Conservation (phyloP, 1,140 invertebrate species). For the Probaryconus sp. region DNA sequence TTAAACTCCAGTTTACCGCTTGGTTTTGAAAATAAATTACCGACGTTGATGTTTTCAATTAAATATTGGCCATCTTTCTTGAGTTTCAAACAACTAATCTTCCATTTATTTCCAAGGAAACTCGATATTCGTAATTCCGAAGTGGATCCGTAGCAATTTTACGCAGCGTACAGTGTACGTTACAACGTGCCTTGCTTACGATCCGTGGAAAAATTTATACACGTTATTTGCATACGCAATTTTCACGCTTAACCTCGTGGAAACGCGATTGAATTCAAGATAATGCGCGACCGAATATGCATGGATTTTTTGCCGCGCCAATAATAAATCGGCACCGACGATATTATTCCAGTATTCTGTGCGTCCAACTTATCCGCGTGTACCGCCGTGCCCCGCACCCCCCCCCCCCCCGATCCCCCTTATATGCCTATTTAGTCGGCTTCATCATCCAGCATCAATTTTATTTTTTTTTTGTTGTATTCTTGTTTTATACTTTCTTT, state of each 20-base stretch:
- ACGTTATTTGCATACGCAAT: constrained; percentile 71
- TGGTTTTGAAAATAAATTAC: neutral
- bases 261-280: constrained; percentile 70
- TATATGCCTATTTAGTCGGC: constrained; percentile 41
- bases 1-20: neutral
- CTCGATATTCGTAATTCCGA: constrained; percentile 46
- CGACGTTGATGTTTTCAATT: constrained; percentile 27
- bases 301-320: constrained; percentile 62
- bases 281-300: constrained; percentile 68
- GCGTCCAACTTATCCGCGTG: constrained; percentile 40
- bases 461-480: neutral
- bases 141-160: constrained; percentile 55
- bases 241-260: constrained; percentile 71
- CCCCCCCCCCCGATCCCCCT: too few species aligned
- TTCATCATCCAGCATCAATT: constrained; percentile 39
- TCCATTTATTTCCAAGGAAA: constrained; percentile 42
- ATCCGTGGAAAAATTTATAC: constrained; percentile 65
- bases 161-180: constrained; percentile 48
- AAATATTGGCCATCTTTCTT: constrained; percentile 33
- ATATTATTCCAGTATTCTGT: constrained; percentile 56
- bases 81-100: constrained; percentile 41
- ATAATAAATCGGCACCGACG: constrained; percentile 64
- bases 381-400: constrained; percentile 1
- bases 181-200: constrained; percentile 63
- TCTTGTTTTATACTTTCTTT: neutral